Base-by-base conservation (phyloP, 1,140 invertebrate species). In the Orchestia grillus region DNA sequence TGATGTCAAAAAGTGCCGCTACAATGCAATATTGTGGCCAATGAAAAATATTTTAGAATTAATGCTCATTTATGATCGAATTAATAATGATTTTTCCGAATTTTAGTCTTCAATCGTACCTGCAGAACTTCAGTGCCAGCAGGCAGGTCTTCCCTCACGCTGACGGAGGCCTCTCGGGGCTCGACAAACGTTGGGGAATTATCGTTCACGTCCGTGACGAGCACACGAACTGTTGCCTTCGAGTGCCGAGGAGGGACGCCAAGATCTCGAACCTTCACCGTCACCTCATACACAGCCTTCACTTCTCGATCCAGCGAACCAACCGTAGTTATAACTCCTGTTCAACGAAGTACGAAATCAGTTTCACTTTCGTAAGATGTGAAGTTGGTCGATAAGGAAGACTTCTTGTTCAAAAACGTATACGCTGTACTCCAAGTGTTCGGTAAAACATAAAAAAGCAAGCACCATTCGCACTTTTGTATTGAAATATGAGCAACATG, bases 91-190 rank as follows among this genome's bases (percentile, higher is more conserved):
- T 77, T 15, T 77, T 36, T 53, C 19, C 11, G 28, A 36, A 77
- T 28, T 36, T 1, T 28, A 94, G 45, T 28, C 15, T 3, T 28
- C 45, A 94, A 36, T 97, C 98, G 98, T 0, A 99, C 98, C 97
- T 98, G 98, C 6, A 98, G 98, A 41, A 99, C 98, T 97, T 99
- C 98, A 0, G 98, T 98, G 36, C 98, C 98, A 23, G 98, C 98
- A 47, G 98, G 98, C 97, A 99, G 98, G 97, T 99, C 98, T 97
- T 99, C 99, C 88, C 99, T 98, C 23, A 99, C 98, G 97, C 98
- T 98, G 0, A 99, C 98, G 11, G 99, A 98, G 97, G 99, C 98
- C 97, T 99, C 98, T 98, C 4, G 99, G 45, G 77, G 98, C 98
- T 99, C 98, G 97, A 98, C 98, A 97, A 99, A 99, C 97, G 98